Evolutionary conservation across 2,888 invertebrate genomes (phyloP), one percentile per base, ranked within the genome.

Genomic region (Liodrosophila aerea): DNA sequence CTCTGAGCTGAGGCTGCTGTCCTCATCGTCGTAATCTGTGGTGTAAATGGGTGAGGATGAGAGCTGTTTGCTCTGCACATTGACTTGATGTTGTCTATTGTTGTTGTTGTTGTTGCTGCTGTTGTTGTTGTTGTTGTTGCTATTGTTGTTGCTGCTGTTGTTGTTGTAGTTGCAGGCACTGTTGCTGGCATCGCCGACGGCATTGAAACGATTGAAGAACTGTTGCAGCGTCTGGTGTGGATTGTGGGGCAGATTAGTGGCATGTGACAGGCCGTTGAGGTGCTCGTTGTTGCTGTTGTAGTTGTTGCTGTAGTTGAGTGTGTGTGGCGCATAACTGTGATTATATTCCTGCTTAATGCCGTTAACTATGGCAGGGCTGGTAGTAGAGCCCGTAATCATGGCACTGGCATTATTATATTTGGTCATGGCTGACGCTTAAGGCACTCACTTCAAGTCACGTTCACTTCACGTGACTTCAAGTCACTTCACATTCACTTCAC

Each of bases 11-110:
- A 90, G 86, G 40, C 90, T 87, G 52, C 90, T 87, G 34, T 90
- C 90, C 58, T 90, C 90, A 54, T 90, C 90, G 43, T 90, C 90
- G 68, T 89, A 89, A 64, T 90, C 90, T 52, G 89, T 89, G 18
- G 78, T 80, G 49, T 90, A 88, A 30, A 88, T 83, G 27, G 89
- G 89, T 7, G 89, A 89, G 2, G 89, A 86, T 1, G 39, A 39
- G 8, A 71, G 44, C 46, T 73, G 74, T 44, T 88, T 87, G 18
- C 69, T 64, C 13, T 46, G 5, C 81, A n/a, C n/a, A n/a, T n/a
- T n/a, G n/a, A n/a, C n/a, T n/a, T n/a, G n/a, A n/a, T 30, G 3
- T 2, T 7, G 7, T 9, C n/a, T 30, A 2, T 12, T 11, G n/a
- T 11, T 7, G 12, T 7, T 2, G 3, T 34, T 9, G 64, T 46